A percentile compares a stretch with the other conserved stretches of the same genome.
phyloP scores from a whole-genome alignment of 1,140 invertebrate species.

The Atta cephalotes region DNA sequence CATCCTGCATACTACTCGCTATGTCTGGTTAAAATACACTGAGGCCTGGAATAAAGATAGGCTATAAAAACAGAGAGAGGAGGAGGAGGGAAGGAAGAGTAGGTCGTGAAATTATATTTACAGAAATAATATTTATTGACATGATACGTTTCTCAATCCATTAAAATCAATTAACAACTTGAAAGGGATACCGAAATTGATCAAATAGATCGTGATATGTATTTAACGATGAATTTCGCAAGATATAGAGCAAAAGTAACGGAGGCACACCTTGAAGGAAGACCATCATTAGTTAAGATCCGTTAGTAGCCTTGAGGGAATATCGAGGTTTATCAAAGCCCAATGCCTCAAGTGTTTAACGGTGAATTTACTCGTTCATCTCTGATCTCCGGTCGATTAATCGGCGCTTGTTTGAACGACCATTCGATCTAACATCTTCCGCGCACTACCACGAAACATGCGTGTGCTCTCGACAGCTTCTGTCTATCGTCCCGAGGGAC shows the following conservation, averaged over 20 bases:
- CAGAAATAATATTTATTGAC: no score
- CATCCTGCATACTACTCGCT: conserved; percentile 25
- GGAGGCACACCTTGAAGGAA: conserved; percentile 4
- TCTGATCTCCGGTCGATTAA: conserved; percentile 63
- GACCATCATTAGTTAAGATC: conserved; percentile 51
- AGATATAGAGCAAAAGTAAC: conserved; percentile 17
- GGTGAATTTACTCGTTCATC: conserved; percentile 51
- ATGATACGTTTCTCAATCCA: neutral
- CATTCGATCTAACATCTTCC: conserved; percentile 63
- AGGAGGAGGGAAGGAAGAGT: no score
- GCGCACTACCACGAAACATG: conserved; percentile 31
- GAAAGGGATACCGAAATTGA: conserved; percentile 24
- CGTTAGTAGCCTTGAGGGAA: conserved; percentile 52
- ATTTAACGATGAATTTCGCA: conserved; percentile 31
- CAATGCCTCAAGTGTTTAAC: conserved; percentile 20
- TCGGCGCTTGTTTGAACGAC: conserved; percentile 62
- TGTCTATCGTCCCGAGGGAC: conserved; percentile 71
- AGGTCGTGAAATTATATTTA: no score
- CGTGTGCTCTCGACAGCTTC: conserved; percentile 67
- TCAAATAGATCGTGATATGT: conserved; percentile 23
- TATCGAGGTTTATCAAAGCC: conserved; percentile 59
- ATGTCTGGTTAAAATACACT: conserved; percentile 23
- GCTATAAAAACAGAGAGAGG: neutral
- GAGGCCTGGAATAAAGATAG: conserved; percentile 24
- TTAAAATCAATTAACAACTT: neutral